These are phyloP conservation scores for Spodoptera litura DNA, from an alignment of 1,140 invertebrate species.

Conservation along the genomic window DNA sequence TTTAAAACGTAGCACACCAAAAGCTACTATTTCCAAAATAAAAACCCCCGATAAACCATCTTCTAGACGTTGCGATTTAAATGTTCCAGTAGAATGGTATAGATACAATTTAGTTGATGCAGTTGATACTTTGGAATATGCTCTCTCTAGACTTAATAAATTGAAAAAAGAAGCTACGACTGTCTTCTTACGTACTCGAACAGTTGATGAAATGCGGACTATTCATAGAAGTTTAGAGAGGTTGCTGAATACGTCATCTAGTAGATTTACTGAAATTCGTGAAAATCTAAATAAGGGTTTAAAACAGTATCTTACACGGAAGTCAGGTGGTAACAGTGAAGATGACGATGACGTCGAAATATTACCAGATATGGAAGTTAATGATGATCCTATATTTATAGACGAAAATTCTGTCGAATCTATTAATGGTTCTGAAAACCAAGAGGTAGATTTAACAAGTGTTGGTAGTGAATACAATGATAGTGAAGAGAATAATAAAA, in stretches of 20 bases:
- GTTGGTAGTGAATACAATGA: slow-evolving; percentile 74
- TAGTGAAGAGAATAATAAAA: slow-evolving; percentile 67
- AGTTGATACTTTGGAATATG: slow-evolving; percentile 81
- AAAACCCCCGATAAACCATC: slow-evolving; percentile 51
- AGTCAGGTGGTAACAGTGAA: slow-evolving; percentile 62
- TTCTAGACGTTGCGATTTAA: slow-evolving; percentile 64
- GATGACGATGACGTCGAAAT: slow-evolving; percentile 81
- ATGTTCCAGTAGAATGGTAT: slow-evolving; percentile 82
- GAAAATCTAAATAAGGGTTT: slow-evolving; percentile 81
- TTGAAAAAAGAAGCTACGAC: slow-evolving; percentile 77
- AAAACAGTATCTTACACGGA: slow-evolving; percentile 77
- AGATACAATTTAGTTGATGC: slow-evolving; percentile 82
- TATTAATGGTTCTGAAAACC: slow-evolving; percentile 61
- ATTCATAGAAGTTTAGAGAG: slow-evolving; percentile 77
- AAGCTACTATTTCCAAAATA: slow-evolving; percentile 51
- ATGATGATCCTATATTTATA: slow-evolving; percentile 84
- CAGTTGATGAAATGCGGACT: slow-evolving; percentile 75
- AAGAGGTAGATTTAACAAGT: slow-evolving; percentile 76
- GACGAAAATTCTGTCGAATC: slow-evolving; percentile 85
- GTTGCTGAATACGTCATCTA: slow-evolving; percentile 72
- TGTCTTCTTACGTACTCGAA: slow-evolving; percentile 70
- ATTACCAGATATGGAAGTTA: slow-evolving; percentile 68
- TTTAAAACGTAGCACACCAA: slow-evolving; percentile 56
- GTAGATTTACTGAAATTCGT: slow-evolving; percentile 77
- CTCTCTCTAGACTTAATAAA: slow-evolving; percentile 73